Evolutionary conservation across 1,140 invertebrate genomes (phyloP), one percentile per base, ranked within the genome.

Genomic region (Batillaria attramentaria): DNA sequence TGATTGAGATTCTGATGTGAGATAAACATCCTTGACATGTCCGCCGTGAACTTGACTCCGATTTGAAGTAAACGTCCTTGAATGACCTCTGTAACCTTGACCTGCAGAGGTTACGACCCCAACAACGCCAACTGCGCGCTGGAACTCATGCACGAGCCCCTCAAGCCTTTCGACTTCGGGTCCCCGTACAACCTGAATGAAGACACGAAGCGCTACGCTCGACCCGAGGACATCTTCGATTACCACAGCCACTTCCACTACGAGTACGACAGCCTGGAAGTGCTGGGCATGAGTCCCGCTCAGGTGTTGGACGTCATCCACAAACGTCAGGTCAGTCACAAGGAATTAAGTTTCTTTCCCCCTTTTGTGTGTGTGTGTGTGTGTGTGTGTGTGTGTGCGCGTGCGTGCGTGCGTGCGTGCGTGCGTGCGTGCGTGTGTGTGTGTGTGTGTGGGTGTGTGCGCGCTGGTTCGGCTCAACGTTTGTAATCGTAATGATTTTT

Each of bases 121-220:
- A 76, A 77, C 41, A 72, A 80, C 28, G 65, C 75, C 50, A 80
- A 84, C 72, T 84, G 83, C 69, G 83, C 83, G 41, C 43, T 84
- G 33, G 80, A 84, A 42, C 66, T 78, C 57, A 78, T 80, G 76
- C 74, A 72, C 54, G 70, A 77, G 39, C 83, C 83, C 24, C 35
- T 84, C 35, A 84, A 84, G 50, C 83, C 83, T 13, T 84, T 84
- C 77, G 78, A 76, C 66, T 84, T 84, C 66, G 83, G 83, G 20
- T 18, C 43, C 37, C 83, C 83, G 5, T 84, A 80, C 75, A 84
- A 84, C 54, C 70, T 84, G 70, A 84, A 84, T 68, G 31, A 13
- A 16, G 28, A 31, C 5, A 84, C 83, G 5, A 57, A 80, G 35
- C 41, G 80, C 42, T 82, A 81, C 54, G 82, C 83, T 33, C 50